Percentiles rank a stretch among this genome's conserved stretches.
Evolutionary conservation across 2,113 vertebrate genomes (phyloP).

Genomic region (Anoura caudifer): DNA sequence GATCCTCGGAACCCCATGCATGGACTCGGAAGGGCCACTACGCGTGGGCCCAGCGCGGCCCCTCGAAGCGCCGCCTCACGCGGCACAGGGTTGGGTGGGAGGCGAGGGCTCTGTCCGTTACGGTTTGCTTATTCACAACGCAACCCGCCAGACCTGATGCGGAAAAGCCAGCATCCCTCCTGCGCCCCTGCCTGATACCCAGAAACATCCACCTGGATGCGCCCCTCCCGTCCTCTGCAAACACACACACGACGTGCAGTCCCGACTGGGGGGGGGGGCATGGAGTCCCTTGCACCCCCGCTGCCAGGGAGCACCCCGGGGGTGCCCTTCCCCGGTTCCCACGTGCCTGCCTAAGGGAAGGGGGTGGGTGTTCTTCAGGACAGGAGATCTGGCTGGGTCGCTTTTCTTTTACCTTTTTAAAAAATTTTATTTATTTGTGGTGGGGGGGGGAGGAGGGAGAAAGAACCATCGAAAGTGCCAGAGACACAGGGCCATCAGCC

Average conservation of each 20-base stretch:
- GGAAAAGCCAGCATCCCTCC: too few relatives aligned
- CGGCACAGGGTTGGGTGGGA: not conserved
- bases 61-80: not conserved
- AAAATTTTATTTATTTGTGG: too few relatives aligned
- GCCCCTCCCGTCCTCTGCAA: not conserved
- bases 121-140: not conserved
- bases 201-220: not conserved
- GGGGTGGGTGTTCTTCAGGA: not conserved
- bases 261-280: too few relatives aligned
- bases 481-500: too few relatives aligned
- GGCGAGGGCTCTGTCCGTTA: not conserved
- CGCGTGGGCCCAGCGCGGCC: not conserved
- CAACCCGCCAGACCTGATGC: not conserved
- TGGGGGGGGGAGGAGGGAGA: too few relatives aligned
- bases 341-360: not conserved
- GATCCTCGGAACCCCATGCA: not conserved
- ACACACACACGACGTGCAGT: fast-evolving
- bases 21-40: not conserved
- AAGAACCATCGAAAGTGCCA: too few relatives aligned
- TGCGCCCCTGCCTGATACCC: not conserved
- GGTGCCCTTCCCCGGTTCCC: not conserved
- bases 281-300: too few relatives aligned
- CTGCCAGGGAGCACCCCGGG: not conserved
- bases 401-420: not conserved
- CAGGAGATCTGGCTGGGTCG: not conserved